Evolutionary conservation across 1,140 invertebrate species (phyloP), one percentile per base, ranked within the genome.

Genomic region (Trachymyrmex cornetzi): DNA sequence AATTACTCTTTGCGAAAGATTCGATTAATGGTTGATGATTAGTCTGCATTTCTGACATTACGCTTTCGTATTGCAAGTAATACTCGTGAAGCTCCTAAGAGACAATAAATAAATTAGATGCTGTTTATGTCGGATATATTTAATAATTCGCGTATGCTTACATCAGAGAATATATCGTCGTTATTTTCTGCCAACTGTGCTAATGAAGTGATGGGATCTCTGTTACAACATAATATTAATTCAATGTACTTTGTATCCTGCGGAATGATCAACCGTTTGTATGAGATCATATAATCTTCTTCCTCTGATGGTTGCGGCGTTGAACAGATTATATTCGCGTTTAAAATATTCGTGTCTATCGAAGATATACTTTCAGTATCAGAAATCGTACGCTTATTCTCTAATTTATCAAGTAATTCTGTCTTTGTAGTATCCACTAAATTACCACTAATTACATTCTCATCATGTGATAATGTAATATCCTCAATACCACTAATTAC

Each of bases 21-120:
- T 88, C 12, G 19, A 94, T 85, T 7, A 91, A 12, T 6, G 93
- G 92, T 87, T 94, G 93, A 2, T 81, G 14, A 14, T 72, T 53
- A 34, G 34, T 11, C 84, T 93, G 91, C 4, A 94, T 89, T 9
- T 92, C 87, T 14, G 85, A 38, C 85, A 91, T 92, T n/a, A 93
- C 75, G 5, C 27, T 6, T 1, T 82, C 0, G 69, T 87, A 92
- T 24, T 75, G 53, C 3, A 63, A 7, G 9, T 86, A 90, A 71
- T 86, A 87, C 0, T 50, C 0, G 11, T 66, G 27, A 22, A 77
- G 38, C 2, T 66, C 2, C 75, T 86, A n/a, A 86, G 80, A 50
- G n/a, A 64, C 0, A 34, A 84, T 66, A 50, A 50, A 27, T 55
- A 63, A 72, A 57, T 66, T 86, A 55, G 3, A 22, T 4, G 12